These are phyloP conservation scores for Carassius carassius DNA, from an alignment of 2,113 vertebrate species.

Conservation along the genomic window DNA sequence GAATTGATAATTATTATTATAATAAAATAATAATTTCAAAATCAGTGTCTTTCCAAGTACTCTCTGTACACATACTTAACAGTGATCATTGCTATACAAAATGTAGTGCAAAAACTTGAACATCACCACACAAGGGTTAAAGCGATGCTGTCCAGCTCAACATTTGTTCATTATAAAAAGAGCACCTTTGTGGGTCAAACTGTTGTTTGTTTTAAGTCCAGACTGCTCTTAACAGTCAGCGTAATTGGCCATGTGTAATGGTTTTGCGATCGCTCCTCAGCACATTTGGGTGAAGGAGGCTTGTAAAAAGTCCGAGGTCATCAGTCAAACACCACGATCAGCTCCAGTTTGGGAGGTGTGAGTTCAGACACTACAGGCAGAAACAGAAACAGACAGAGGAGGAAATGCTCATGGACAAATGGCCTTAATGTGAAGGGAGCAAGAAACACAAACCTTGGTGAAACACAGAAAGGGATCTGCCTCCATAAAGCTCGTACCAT, in stretches of 20 bases:
- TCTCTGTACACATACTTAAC: not conserved
- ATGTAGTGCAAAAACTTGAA: not conserved
- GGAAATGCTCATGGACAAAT: conserved; percentile 70
- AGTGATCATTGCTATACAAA: not conserved
- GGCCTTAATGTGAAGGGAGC: conserved; percentile 62
- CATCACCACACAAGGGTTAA: not conserved
- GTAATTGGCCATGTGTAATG: conserved; percentile 25
- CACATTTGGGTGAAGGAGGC: conserved; percentile 26
- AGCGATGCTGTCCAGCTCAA: not conserved
- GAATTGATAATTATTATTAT: not conserved
- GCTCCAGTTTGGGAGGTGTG: conserved; percentile 55
- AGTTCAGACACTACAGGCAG: conserved; percentile 54
- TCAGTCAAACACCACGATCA: conserved; percentile 37
- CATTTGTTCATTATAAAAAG: conserved; percentile 18
- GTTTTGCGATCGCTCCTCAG: not conserved
- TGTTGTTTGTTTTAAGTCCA: conserved; percentile 25
- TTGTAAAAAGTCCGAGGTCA: conserved; percentile 24
- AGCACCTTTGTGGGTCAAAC: not conserved
- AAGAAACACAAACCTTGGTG: conserved; percentile 54
- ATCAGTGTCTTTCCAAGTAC: not conserved
- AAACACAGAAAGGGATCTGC: conserved; percentile 43
- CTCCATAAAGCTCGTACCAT: conserved; percentile 55
- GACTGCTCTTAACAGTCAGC: not conserved
- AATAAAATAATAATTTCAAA: not conserved
- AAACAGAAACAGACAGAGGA: conserved; percentile 62